Percentiles rank a stretch among this genome's conserved stretches.
Conservation (phyloP, 1,140 invertebrate species). For the Bradynema listronoti region DNA sequence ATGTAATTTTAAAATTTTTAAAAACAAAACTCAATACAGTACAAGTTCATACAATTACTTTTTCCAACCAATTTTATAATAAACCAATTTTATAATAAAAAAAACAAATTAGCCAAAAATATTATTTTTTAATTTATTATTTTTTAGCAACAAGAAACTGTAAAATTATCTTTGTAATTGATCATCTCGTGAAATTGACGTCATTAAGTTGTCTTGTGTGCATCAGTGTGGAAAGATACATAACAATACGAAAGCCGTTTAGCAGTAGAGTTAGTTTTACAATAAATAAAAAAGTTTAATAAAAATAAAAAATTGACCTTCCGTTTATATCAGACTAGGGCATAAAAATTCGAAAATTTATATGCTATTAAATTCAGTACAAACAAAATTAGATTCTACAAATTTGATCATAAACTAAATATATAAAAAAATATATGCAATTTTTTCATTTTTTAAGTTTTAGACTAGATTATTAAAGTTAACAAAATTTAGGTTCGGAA, state of each 20-base stretch:
- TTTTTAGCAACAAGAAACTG: constrained; percentile 43
- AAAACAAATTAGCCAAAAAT: too few relatives aligned
- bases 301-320: background rate
- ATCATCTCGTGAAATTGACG: constrained; percentile 43
- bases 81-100: too few relatives aligned
- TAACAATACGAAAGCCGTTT: constrained; percentile 53
- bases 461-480: too few relatives aligned
- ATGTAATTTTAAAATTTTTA: constrained; percentile 24
- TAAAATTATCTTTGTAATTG: constrained; percentile 39
- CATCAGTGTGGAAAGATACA: constrained; percentile 45
- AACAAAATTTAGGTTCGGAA: constrained; percentile 33
- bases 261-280: constrained; percentile 38
- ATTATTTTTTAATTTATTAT: constrained; percentile 9
- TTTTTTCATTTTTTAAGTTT: too few relatives aligned
- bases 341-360: too few relatives aligned
- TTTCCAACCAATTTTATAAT: too few relatives aligned
- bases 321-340: too few relatives aligned
- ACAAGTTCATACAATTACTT: constrained; percentile 4
- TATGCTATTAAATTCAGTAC: background rate
- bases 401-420: constrained; percentile 1
- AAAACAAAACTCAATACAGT: constrained; percentile 1
- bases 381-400: background rate
- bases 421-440: too few relatives aligned
- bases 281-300: background rate
- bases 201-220: constrained; percentile 52